Evolutionary conservation across 2,797 vertebrate species (phyloP).

Genomic region (Sardinella longiceps): DNA sequence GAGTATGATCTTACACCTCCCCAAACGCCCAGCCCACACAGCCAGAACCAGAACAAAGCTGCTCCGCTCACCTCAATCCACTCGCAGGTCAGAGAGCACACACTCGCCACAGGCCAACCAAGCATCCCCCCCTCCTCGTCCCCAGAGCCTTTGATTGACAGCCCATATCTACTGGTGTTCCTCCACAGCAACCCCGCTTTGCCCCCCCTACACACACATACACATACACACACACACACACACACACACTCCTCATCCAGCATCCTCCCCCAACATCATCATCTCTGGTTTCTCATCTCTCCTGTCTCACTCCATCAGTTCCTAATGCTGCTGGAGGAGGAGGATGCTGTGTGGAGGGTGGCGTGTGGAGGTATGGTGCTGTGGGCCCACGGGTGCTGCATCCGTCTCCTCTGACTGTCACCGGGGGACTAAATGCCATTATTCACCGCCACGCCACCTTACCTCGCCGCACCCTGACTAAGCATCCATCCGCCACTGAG

Average conservation of each 20-base stretch:
- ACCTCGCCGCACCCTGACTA: constrained; percentile 39
- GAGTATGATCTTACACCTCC: background rate
- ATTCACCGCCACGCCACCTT: constrained; percentile 56
- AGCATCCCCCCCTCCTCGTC: background rate
- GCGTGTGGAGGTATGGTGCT: background rate
- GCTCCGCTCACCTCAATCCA: background rate
- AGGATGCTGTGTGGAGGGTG: too few species aligned
- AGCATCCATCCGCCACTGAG: background rate
- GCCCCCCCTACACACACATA: constrained; percentile 36
- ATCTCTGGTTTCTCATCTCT: constrained; percentile 69
- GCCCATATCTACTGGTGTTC: background rate
- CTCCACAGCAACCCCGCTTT: background rate
- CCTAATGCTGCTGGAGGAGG: constrained; percentile 61
- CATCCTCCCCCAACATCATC: constrained; percentile 49
- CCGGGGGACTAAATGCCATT: constrained; percentile 57
- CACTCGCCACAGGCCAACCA: background rate
- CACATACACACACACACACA: constrained; percentile 34
- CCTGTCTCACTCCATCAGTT: constrained; percentile 69
- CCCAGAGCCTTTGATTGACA: background rate
- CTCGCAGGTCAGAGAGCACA: background rate
- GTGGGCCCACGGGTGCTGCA: background rate
- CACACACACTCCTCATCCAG: constrained; percentile 36
- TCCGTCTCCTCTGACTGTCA: constrained; percentile 60
- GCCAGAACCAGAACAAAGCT: background rate
- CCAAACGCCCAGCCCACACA: background rate